Base-by-base conservation (phyloP, 2,888 invertebrate genomes). In the Eledona agricola region DNA sequence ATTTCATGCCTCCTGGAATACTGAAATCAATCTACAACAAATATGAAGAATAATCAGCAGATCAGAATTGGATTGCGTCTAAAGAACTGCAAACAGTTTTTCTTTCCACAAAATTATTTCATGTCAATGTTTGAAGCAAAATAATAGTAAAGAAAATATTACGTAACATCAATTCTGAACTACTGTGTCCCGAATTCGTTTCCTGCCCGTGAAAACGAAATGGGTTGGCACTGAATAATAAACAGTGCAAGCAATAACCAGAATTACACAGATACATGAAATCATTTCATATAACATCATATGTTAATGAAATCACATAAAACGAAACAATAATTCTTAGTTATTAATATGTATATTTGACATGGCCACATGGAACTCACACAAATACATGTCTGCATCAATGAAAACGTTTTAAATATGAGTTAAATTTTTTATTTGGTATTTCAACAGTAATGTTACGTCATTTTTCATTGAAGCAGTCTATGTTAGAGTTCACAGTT, bases 281-380 rank as follows among this genome's bases (percentile, higher is more conserved):
- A 74, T 73, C 72, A 75, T 72, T 71, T 70, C 70, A 73, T 72
- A 72, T 66, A 70, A 65, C 62, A 64, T 62, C 56, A 67, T 66
- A 69, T 66, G 66, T 65, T 65, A 62, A 73, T 74, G 72, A 75
- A 72, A 71, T 74, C 72, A 73, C 72, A 73, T 74, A 72, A 70
- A 72, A 69, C 65, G 65, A 65, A 66, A 56, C 51, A 66, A 71
- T 72, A 71, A 72, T 72, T 72, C 71, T 63, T 69, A 64, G 71
- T 72, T 71, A 71, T 69, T 58, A 64, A 59, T 59, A 58, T 61
- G 62, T 53, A 58, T 31, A 43, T 19, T 62, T 67, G 64, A 72
- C 73, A 75, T 74, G 74, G 74, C 74, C 73, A 74, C 74, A 75
- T 73, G 73, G 70, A 72, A 73, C 72, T 72, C 71, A 42, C 25